Evolutionary conservation across 1,140 invertebrate genomes (phyloP).

Genomic region (Caligus rogercresseyi): DNA sequence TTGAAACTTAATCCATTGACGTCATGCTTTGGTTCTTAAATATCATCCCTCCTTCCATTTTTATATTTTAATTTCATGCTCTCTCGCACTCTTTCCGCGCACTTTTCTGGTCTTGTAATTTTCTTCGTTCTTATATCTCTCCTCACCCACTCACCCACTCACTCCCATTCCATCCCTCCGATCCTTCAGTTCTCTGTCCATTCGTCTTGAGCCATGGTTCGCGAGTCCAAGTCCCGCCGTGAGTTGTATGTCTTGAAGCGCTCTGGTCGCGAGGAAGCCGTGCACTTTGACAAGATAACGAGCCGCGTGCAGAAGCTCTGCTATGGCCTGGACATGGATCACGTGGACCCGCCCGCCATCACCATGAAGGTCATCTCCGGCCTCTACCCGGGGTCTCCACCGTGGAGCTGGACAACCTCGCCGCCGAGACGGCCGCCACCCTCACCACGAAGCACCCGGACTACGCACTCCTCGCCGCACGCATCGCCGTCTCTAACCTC

Average conservation of each 20-base stretch:
- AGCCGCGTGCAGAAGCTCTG: slow-evolving; percentile 84
- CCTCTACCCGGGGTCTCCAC: slow-evolving; percentile 91
- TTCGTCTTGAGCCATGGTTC: no score
- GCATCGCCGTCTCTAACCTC: slow-evolving; percentile 89
- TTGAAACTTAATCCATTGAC: no score
- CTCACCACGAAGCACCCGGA: slow-evolving; percentile 93
- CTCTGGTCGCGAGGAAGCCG: slow-evolving; percentile 68
- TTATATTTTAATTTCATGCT: no score
- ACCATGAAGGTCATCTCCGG: slow-evolving; percentile 71
- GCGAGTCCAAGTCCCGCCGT: slow-evolving; percentile 5
- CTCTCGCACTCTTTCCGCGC: no score
- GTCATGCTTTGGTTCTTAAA: no score
- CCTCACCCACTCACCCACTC: no score
- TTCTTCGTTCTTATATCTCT: no score
- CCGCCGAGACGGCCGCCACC: slow-evolving; percentile 85
- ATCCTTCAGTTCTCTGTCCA: no score
- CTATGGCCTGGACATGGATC: slow-evolving; percentile 87
- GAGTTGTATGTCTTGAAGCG: slow-evolving; percentile 33
- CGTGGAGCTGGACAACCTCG: slow-evolving; percentile 86
- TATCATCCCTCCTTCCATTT: no score
- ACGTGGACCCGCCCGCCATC: slow-evolving; percentile 76
- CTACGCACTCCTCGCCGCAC: slow-evolving; percentile 83
- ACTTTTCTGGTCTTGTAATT: no score
- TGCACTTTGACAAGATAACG: slow-evolving; percentile 96
- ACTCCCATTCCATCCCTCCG: no score